Evolutionary conservation across 2,797 vertebrate genomes (phyloP).

Genomic region (Orientallactaga sibirica): DNA sequence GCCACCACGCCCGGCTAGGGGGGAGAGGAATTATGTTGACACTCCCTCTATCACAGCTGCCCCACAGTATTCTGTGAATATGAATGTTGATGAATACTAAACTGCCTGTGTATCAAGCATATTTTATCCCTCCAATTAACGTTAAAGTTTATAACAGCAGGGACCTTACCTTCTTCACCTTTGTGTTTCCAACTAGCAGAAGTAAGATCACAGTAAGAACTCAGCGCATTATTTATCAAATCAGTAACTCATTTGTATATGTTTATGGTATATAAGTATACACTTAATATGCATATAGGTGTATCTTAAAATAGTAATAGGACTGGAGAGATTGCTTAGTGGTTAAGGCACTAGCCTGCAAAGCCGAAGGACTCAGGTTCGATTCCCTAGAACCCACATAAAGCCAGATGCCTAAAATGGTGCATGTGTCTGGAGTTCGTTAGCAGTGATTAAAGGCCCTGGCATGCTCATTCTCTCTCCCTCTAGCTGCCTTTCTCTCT

Average conservation of each 20-base stretch:
- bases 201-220: constrained; percentile 20
- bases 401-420: no score
- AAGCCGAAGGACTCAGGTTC: no score
- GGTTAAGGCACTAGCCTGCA: no score
- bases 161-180: not conserved
- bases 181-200: not conserved
- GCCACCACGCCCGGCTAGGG: no score
- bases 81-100: not conserved
- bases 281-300: not conserved
- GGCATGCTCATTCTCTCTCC: no score
- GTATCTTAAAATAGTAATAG: not conserved
- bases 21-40: no score
- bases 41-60: not conserved
- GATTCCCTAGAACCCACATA: no score
- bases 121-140: not conserved
- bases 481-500: no score
- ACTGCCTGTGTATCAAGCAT: not conserved
- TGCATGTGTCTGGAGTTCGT: no score
- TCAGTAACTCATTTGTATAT: not conserved
- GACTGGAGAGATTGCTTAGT: no score
- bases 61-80: not conserved
- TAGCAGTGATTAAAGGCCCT: no score
- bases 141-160: not conserved
- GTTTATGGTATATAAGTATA: not conserved
- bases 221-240: not conserved